A percentile compares a stretch with the other conserved stretches of the same genome.
Conservation (phyloP, 1,140 invertebrate genomes). For the Bradynema listronoti region DNA sequence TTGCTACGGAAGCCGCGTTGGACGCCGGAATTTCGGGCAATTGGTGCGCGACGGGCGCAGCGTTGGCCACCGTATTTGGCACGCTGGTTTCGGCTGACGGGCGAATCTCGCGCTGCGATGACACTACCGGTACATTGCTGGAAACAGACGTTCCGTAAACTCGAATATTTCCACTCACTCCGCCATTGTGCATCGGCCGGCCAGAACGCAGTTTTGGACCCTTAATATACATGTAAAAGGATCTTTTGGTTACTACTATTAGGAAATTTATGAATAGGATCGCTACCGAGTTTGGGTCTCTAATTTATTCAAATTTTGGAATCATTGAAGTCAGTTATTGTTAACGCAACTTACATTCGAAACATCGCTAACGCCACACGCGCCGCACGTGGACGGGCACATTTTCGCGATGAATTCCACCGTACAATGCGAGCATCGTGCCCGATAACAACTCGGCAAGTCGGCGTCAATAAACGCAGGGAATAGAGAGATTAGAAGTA, state of each 20-base stretch:
- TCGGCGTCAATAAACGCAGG: slow-evolving; percentile 11
- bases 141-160: slow-evolving; percentile 14
- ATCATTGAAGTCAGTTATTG: neutral
- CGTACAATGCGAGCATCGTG: slow-evolving; percentile 36
- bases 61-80: neutral
- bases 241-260: neutral
- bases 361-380: slow-evolving; percentile 13
- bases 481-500: neutral
- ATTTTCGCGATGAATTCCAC: slow-evolving; percentile 43
- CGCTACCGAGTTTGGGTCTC: slow-evolving; percentile 16
- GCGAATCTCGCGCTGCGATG: no score
- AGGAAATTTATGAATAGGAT: neutral
- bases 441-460: slow-evolving; percentile 38
- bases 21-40: neutral
- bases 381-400: slow-evolving; percentile 31
- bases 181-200: neutral
- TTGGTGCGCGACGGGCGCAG: neutral
- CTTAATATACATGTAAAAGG: neutral
- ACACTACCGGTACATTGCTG: neutral
- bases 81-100: no score
- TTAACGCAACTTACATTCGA: neutral
- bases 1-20: neutral
- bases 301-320: slow-evolving; percentile 13
- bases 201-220: neutral
- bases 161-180: neutral